Evolutionary conservation across 2,113 vertebrate genomes (phyloP).

Genomic region (Leptobrachium leishanense): DNA sequence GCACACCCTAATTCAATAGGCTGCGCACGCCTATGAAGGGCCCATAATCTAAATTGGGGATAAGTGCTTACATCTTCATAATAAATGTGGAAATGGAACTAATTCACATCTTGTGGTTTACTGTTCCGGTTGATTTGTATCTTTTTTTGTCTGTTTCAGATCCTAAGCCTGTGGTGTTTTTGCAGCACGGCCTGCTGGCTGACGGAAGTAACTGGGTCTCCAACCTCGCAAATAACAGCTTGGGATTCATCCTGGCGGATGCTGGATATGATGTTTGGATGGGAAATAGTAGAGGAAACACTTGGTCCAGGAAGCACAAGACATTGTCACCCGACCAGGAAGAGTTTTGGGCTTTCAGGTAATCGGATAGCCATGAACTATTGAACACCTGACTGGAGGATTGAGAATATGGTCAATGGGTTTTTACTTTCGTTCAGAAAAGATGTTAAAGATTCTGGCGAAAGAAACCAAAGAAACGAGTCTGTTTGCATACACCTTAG

Average conservation of each 20-base stretch:
- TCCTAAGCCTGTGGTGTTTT: constrained; percentile 71
- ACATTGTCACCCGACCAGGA: constrained; percentile 67
- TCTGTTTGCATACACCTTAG: too few species aligned
- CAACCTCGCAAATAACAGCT: constrained; percentile 77
- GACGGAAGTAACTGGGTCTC: constrained; percentile 92
- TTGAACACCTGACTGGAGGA: too few species aligned
- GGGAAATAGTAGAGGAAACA: constrained; percentile 86
- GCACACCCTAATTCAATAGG: too few species aligned
- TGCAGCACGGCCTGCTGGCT: constrained; percentile 82
- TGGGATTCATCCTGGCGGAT: constrained; percentile 85
- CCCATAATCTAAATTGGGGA: too few species aligned
- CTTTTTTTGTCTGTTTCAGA: constrained; percentile 58
- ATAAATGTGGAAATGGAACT: constrained; percentile 1
- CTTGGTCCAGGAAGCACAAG: constrained; percentile 82
- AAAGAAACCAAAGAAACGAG: too few species aligned
- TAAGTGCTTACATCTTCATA: too few species aligned
- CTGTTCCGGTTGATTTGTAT: too few species aligned
- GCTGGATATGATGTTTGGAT: constrained; percentile 89
- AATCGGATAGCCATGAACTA: constrained; percentile 7
- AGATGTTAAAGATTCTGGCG: too few species aligned
- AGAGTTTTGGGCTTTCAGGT: constrained; percentile 90
- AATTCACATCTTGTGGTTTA: too few species aligned
- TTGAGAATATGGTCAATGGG: too few species aligned
- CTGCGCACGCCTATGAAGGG: too few species aligned
- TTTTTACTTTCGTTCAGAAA: too few species aligned